Evolutionary conservation across 2,113 vertebrate species (phyloP), one percentile per base, ranked within the genome.

Genomic region (Fulica atra): DNA sequence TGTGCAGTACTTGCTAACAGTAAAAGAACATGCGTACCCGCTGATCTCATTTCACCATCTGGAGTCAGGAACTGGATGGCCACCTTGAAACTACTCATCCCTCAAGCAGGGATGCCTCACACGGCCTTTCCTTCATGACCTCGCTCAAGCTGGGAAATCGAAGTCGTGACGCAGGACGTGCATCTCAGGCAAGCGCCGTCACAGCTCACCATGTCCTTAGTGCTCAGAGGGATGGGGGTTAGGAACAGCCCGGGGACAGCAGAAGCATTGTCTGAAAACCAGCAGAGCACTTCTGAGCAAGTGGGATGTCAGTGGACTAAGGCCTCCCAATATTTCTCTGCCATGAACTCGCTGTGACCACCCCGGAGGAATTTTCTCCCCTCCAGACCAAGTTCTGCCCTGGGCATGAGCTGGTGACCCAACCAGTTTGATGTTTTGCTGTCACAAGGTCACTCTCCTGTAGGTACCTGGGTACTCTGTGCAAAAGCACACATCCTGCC

Each of bases 271-370:
- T 46, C 68, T 68, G 48, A 13, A 35, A 40, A 64, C 54, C 71
- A 44, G 44, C 31, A 31, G 56, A 79, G 51, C 38, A 61, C 6
- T 31, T 44, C 10, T 2, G 81, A 51, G 36, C 54, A 11, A 3
- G 64, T 3, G 40, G 42, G 23, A 36, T 0, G 1, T 9, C 2
- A 4, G 25, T 2, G 23, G 15, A 1, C n/a, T 3, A 17, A 36
- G 2, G 8, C 3, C 23, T 68, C 12, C 13, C 13, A 1, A 1
- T 2, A 5, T 7, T 50, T 40, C 61, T n/a, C 53, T 42, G 35
- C 59, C 77, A 42, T 46, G 36, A 11, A 2, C 57, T 44, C 33
- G 6, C 72, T 76, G 78, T 3, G 7, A 7, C 26, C 5, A 0
- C 25, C 53, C 63, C 3, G 11, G 42, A 71, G 36, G 57, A 36